Base-by-base conservation (phyloP, 1,140 invertebrate genomes). In the Cecropterus lyciades region DNA sequence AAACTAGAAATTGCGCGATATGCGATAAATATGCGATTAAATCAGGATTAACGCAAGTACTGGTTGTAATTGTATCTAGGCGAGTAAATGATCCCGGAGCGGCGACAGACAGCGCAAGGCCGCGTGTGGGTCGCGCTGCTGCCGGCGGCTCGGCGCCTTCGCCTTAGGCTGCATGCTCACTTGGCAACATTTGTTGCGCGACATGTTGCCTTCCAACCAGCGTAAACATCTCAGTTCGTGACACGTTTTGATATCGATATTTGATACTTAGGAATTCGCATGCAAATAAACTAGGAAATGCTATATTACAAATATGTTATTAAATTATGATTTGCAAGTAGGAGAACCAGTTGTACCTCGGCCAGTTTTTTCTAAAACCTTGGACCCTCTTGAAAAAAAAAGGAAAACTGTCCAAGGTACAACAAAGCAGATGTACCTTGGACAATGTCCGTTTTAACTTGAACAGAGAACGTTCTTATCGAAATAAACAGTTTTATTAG, bases 31-130 rank as follows among this genome's bases (percentile, higher is more conserved):
- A 65, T 56, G 42, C 51, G 52, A 65, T 65, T 65, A 65, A 65
- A 55, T 65, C 42, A 65, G 52, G 45, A 46, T 77, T 76, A 75
- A 73, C 57, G 56, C 57, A 67, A 65, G 65, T 77, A 70, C 72
- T 72, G 46, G 67, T 72, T 79, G 83, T 84, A 87, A 85, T 82
- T 78, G 73, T 84, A 87, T 85, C 80, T 82, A 80, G 73, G 66
- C 66, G 52, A 80, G 84, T 87, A 89, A 87, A 73, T 75, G 82
- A 86, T 87, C 80, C 82, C 69, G 72, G 71, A 72, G 72, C 72
- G 73, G 76, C 77, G 77, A 78, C 77, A 68, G 77, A 78, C 77
- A 68, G 53, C 20, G 73, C 84, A 85, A 89, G 86, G 84, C 76
- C 82, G 77, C 56, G 64, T 79, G 84, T 82, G 77, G 75, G 78